Base-by-base conservation (phyloP, 2,888 invertebrate genomes). In the Amphipyra berbera region DNA sequence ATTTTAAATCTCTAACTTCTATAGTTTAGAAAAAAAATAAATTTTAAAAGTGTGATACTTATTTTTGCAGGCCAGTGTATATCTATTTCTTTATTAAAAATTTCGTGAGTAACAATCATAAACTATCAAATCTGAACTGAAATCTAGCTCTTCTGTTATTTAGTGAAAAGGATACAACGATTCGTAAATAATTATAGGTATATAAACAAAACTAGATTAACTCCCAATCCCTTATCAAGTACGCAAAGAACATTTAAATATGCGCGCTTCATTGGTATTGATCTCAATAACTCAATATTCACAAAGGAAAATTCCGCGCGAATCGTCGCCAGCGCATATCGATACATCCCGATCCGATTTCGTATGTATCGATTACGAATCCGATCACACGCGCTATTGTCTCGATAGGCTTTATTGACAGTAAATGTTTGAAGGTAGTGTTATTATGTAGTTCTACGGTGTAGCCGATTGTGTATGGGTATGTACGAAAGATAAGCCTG, bases 331-430 rank as follows among this genome's bases (percentile, higher is more conserved):
- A 38, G 54, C 21, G 21, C 21, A 21, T 21, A 65, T 77, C 60
- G 50, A 61, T 54, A 40, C 35, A 42, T 65, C 61, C 60, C 59
- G 50, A 63, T 49, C 57, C 45, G 63, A 78, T 76, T 62, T 48
- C 58, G 72, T 68, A 79, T 82, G 76, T 76, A 82, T 76, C 79
- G 79, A 85, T 87, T 86, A 79, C 66, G 59, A 87, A 81, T 77
- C 86, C 66, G 82, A 87, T 82, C 86, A 86, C 86, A 84, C 69
- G 74, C 66, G 61, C 78, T 78, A 84, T 86, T 87, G 87, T 84
- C 84, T 76, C 78, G 78, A 77, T 79, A 66, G 68, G 58, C 52
- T 76, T 79, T 75, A 82, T 75, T 69, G 65, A 21, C 61, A 45
- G 53, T 69, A 74, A 72, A 74, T 54, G 57, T 66, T 73, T 35